Percentiles rank a stretch among this genome's conserved stretches.
Conservation (phyloP, 2,113 vertebrate species). For the Tetraodon nigroviridis region DNA sequence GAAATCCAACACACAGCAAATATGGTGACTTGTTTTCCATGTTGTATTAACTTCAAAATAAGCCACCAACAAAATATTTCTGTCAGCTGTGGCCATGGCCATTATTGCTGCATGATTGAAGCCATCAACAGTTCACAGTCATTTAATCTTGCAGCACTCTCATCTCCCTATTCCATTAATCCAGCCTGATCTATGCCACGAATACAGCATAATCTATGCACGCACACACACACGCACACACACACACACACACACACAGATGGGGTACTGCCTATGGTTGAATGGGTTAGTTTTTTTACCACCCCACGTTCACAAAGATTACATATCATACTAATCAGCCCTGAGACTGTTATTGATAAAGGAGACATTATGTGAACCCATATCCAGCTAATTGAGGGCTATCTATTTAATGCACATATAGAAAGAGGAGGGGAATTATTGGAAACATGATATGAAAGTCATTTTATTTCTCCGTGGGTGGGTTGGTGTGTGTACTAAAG, state of each 20-base stretch:
- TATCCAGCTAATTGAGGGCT: slow-evolving; percentile 53
- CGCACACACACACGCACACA: slow-evolving; percentile 7
- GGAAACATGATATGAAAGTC: no score
- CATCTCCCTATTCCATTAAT: slow-evolving; percentile 49
- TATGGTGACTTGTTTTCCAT: slow-evolving; percentile 11
- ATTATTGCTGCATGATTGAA: slow-evolving; percentile 40
- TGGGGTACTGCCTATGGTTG: slow-evolving; percentile 19
- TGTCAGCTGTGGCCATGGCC: slow-evolving; percentile 25
- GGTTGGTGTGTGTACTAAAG: neutral
- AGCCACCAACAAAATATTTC: slow-evolving; percentile 19
- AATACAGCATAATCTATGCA: slow-evolving; percentile 28
- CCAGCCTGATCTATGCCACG: slow-evolving; percentile 29
- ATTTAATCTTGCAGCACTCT: slow-evolving; percentile 48
- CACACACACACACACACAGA: slow-evolving; percentile 13
- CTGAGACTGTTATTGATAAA: slow-evolving; percentile 19
- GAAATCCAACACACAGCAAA: slow-evolving; percentile 15
- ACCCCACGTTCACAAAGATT: slow-evolving; percentile 35
- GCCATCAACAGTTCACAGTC: slow-evolving; percentile 53
- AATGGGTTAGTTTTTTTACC: slow-evolving; percentile 56
- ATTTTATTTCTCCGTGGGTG: slow-evolving; percentile 2
- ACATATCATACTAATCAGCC: slow-evolving; percentile 47
- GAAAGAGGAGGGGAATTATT: slow-evolving; percentile 3
- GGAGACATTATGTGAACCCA: slow-evolving; percentile 38
- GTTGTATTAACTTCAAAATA: slow-evolving; percentile 27
- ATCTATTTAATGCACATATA: slow-evolving; percentile 38